phyloP scores from a whole-genome alignment of 2,797 vertebrate genomes.

The Cynopterus sphinx region DNA sequence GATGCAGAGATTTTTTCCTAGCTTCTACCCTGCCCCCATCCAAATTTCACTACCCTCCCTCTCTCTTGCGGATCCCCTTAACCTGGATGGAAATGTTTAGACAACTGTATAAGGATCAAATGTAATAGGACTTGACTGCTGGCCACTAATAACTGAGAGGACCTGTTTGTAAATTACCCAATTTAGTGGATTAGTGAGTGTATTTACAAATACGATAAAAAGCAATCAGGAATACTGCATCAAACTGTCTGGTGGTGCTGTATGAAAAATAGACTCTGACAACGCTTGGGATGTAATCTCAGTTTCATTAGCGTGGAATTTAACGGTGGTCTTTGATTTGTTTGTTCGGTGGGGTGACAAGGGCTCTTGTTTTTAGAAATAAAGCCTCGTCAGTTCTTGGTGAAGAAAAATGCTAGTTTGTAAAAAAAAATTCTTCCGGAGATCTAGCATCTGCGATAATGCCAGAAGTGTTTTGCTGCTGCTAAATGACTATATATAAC shows the following conservation, averaged over 20 bases:
- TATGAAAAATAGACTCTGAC: slow-evolving; percentile 78
- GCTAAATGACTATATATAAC: slow-evolving; percentile 80
- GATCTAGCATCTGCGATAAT: slow-evolving; percentile 74
- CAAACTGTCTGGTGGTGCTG: slow-evolving; percentile 74
- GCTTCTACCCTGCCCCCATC: slow-evolving; percentile 77
- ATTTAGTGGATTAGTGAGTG: slow-evolving; percentile 80
- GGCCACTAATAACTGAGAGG: slow-evolving; percentile 78
- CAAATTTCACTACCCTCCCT: slow-evolving; percentile 65
- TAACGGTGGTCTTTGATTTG: slow-evolving; percentile 62
- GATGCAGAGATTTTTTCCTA: slow-evolving; percentile 78
- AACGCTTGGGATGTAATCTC: slow-evolving; percentile 68
- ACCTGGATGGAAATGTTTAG: slow-evolving; percentile 71
- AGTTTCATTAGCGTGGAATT: slow-evolving; percentile 74
- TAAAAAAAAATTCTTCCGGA: slow-evolving; percentile 46
- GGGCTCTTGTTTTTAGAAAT: slow-evolving; percentile 66
- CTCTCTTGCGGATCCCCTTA: slow-evolving; percentile 48
- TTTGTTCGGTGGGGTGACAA: background rate
- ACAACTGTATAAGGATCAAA: slow-evolving; percentile 71
- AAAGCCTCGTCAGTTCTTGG: slow-evolving; percentile 53
- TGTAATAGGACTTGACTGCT: slow-evolving; percentile 78
- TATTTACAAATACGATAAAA: slow-evolving; percentile 81
- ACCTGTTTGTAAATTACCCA: slow-evolving; percentile 79
- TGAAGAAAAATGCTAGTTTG: slow-evolving; percentile 69
- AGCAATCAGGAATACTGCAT: slow-evolving; percentile 78
- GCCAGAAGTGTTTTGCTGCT: slow-evolving; percentile 78